Base-by-base conservation (phyloP, 2,888 invertebrate genomes). In the Idaea dimidiata region DNA sequence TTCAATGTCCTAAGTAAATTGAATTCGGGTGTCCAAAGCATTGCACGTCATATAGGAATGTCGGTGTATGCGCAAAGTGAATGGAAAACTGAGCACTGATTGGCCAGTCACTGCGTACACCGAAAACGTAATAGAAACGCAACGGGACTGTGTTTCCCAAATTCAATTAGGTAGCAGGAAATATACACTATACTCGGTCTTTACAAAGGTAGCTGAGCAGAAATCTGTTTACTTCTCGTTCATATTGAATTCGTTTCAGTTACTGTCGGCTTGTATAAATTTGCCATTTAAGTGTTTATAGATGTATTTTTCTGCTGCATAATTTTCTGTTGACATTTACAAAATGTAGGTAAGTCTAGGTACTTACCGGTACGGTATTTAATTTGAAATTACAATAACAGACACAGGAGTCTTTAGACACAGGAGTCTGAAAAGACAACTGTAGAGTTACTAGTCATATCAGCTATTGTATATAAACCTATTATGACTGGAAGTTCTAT, bases 101-200 rank as follows among this genome's bases (percentile, higher is more conserved):
- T 77, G 73, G 72, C 67, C 69, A 72, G 70, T 70, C 64, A 66
- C 66, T 65, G 66, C 64, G 69, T 62, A 66, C 70, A 68, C 72
- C 69, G 72, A 70, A 73, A 74, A 73, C 73, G 66, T 66, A 70
- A 68, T 66, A 69, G 66, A 59, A 60, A 56, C 54, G 58, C 59
- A 56, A 18, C 10, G 18, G 33, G 32, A 61, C 32, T 54, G 59
- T 57, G 62, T 67, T 67, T 64, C 67, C 67, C 67, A 74, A 77
- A 81, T 78, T 76, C 77, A 80, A 82, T 80, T 79, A 80, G 24
- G 24, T 5, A 24, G 70, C 69, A 68, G 71, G 70, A 67, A 72
- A 68, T 71, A n/a, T 57, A 74, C 70, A 66, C 63, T 71, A n/a
- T 57, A 74, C 70, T 65, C 63, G 65, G 65, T 67, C 73, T 67